Evolutionary conservation across 2,113 vertebrate genomes (phyloP), one percentile per base, ranked within the genome.

Genomic region (Balaeniceps rex): DNA sequence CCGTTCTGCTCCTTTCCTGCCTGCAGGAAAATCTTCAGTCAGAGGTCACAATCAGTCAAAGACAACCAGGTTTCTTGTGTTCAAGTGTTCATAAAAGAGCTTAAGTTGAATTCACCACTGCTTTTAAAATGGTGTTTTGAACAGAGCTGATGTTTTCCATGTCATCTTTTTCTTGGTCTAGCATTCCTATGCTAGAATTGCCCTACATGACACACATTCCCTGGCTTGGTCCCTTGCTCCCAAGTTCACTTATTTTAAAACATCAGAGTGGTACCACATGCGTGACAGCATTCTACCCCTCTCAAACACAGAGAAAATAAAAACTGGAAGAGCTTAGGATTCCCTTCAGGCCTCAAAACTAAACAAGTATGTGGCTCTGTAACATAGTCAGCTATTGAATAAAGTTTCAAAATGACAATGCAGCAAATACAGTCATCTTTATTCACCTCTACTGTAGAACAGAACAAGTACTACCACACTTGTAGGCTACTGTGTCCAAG

Each of bases 11-110:
- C 61, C 91, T 87, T 94, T 79, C 75, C 84, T 91, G 84, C 54
- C 90, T 72, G 54, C 90, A 29, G 68, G 74, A 95, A 97, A 88
- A 94, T 91, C 87, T 94, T 85, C 85, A 71, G 83, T 60, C 87
- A 80, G 74, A 84, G 90, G 82, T 96, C 71, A 91, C 25, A 47
- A 52, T 47, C 80, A 82, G 26, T 40, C 44, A 96, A 77, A 94
- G 31, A 85, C 0, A 0, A 92, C 21, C 38, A 84, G 18, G 52
- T 88, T 93, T 76, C 61, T 93, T 10, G 24, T 25, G 36, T 57
- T 89, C 44, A 63, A 46, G n/a, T 22, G 16, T 71, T 87, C 78
- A 57, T 26, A 63, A 90, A 90, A 89, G 4, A 69, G 49, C 74
- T 76, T 34, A 52, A 47, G 42, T 29, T 83, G 15, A 91, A 86